phyloP scores from a whole-genome alignment of 1,140 invertebrate genomes.

The Paracyclopina nana region DNA sequence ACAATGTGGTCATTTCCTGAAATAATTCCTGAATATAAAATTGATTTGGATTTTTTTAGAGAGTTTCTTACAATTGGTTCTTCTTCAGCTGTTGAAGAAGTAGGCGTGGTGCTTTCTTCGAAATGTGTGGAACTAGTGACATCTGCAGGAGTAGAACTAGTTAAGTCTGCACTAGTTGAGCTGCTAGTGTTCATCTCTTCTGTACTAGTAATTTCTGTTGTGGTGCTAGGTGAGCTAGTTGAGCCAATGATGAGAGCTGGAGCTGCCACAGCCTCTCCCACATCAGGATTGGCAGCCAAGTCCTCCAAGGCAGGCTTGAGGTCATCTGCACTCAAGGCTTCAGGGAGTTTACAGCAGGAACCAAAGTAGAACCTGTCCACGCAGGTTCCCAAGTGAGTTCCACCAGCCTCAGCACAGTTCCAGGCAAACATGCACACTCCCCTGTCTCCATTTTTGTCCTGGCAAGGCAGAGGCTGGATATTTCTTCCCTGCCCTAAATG shows the following conservation, averaged over 20 bases:
- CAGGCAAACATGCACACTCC: conserved; percentile 86
- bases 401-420: conserved; percentile 71
- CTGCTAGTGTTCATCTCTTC: no score
- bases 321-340: background rate
- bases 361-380: conserved; percentile 75
- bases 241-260: conserved; percentile 10
- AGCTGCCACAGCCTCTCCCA: background rate
- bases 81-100: no score
- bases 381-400: conserved; percentile 69
- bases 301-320: background rate
- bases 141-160: no score
- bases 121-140: no score
- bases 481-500: conserved; percentile 51
- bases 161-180: no score
- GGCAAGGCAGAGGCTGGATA: conserved; percentile 63
- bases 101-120: no score
- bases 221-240: conserved; percentile 17
- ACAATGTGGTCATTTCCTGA: no score
- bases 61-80: no score
- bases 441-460: conserved; percentile 48
- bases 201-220: conserved; percentile 10
- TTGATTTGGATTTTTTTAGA: no score
- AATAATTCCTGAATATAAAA: no score
- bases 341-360: conserved; percentile 44
- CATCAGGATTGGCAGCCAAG: background rate